phyloP scores from a whole-genome alignment of 2,888 invertebrate species.

The Mythimna ferrago region DNA sequence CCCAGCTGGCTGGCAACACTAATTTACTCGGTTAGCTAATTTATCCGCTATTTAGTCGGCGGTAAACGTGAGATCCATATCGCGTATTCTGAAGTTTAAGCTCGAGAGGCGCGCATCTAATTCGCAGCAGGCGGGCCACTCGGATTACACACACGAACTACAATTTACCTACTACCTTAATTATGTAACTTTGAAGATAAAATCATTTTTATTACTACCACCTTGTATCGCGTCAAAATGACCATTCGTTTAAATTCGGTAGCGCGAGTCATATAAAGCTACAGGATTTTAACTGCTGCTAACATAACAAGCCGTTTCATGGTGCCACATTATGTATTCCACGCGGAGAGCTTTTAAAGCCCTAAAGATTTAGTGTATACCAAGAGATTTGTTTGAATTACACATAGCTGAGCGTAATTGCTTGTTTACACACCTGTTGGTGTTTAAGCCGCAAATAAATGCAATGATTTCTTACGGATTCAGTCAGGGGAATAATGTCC shows the following conservation, averaged over 20 bases:
- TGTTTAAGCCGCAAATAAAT: constrained; percentile 16
- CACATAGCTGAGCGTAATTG: constrained; percentile 53
- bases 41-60: constrained; percentile 87
- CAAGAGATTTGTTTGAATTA: constrained; percentile 73
- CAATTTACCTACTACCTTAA: constrained; percentile 65
- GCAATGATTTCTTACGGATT: background rate
- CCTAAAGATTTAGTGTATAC: constrained; percentile 71
- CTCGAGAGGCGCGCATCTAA: constrained; percentile 80
- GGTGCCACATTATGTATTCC: constrained; percentile 74
- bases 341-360: constrained; percentile 68
- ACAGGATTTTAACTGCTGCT: constrained; percentile 38
- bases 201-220: constrained; percentile 35
- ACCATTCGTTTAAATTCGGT: constrained; percentile 19
- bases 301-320: constrained; percentile 65
- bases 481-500: background rate
- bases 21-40: constrained; percentile 87
- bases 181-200: constrained; percentile 57
- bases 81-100: constrained; percentile 82
- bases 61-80: constrained; percentile 89
- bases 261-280: background rate
- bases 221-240: constrained; percentile 9
- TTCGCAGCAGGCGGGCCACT: constrained; percentile 81
- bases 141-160: constrained; percentile 69
- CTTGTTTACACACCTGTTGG: constrained; percentile 24
- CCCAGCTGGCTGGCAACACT: constrained; percentile 74